phyloP scores from a whole-genome alignment of 1,140 invertebrate genomes.

The Dreissena polymorpha region DNA sequence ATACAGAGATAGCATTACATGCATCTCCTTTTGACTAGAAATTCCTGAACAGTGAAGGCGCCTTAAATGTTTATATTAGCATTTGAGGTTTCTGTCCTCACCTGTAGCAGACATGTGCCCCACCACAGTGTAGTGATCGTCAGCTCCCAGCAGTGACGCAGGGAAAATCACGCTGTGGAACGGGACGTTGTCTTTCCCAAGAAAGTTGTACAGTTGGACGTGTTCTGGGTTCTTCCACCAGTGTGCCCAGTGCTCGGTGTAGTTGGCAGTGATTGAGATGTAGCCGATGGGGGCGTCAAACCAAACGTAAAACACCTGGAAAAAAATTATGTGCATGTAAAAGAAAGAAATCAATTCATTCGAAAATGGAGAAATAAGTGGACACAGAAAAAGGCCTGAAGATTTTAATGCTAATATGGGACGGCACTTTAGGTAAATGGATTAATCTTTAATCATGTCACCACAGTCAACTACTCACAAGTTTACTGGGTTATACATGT shows the following conservation, averaged over 20 bases:
- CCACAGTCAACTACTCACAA: too few relatives aligned
- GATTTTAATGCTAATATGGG: too few relatives aligned
- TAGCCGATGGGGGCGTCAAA: constrained; percentile 99
- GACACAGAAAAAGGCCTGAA: too few relatives aligned
- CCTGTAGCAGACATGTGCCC: constrained; percentile 95
- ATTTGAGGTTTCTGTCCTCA: constrained; percentile 73
- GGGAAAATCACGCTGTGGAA: constrained; percentile 99
- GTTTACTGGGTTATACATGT: too few relatives aligned
- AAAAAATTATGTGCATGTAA: constrained; percentile 19
- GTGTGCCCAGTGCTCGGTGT: constrained; percentile 91
- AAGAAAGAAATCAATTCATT: too few relatives aligned
- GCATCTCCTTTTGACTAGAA: too few relatives aligned
- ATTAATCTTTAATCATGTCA: too few relatives aligned
- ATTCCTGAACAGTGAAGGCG: too few relatives aligned
- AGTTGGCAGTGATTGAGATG: constrained; percentile 96
- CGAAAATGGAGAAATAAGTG: too few relatives aligned
- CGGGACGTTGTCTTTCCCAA: constrained; percentile 99
- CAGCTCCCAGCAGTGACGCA: constrained; percentile 90
- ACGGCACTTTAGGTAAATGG: too few relatives aligned
- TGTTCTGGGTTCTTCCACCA: constrained; percentile 96
- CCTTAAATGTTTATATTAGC: too few relatives aligned
- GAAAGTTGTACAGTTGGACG: constrained; percentile 96
- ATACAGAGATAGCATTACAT: too few relatives aligned
- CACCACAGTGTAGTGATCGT: constrained; percentile 90
- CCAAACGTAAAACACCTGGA: constrained; percentile 99